Base-by-base conservation (phyloP, 2,797 vertebrate species). In the Gymnopithys bicolor region DNA sequence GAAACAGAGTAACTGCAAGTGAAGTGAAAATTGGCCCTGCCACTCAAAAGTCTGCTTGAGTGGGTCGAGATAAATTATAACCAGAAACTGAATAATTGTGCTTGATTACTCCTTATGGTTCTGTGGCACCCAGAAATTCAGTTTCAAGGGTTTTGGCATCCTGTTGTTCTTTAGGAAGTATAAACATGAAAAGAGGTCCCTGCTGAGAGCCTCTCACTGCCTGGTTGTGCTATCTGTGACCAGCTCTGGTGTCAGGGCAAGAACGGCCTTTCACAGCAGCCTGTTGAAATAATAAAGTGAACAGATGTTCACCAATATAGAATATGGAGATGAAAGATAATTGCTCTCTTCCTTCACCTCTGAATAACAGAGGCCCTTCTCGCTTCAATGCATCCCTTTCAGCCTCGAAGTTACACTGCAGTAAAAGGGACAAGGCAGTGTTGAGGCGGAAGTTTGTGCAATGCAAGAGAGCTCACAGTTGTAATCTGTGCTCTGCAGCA, bases 281-380 rank as follows among this genome's bases (percentile, higher is more conserved):
- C 60, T 79, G 45, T 89, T 80, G 87, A 90, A 93, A 77, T 87
- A 91, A 80, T 90, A 16, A 73, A 94, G 55, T 52, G 63, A 90
- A 55, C 59, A 55, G 81, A 79, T 82, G 68, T 76, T 76, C 1
- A 0, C 28, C 55, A 84, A 49, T 21, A 33, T 9, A 76, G 63
- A 82, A 69, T 67, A 79, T 63, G 39, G 70, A 89, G 78, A 82
- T 87, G 49, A 69, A 84, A 84, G 81, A 67, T 60, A 71, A 76
- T 76, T 78, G 35, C 67, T 86, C 67, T 73, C 74, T 91, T 92
- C 28, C 71, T 92, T 68, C 70, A 53, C 56, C 37, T 85, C 68
- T 67, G 64, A 45, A 41, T 94, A 63, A 73, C n/a, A 88, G 62
- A 51, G 69, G 60, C 30, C 52, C 59, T 73, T 76, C 52, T 68